Conservation (phyloP, 2,113 vertebrate species). For the Grammomys dolichurus region DNA sequence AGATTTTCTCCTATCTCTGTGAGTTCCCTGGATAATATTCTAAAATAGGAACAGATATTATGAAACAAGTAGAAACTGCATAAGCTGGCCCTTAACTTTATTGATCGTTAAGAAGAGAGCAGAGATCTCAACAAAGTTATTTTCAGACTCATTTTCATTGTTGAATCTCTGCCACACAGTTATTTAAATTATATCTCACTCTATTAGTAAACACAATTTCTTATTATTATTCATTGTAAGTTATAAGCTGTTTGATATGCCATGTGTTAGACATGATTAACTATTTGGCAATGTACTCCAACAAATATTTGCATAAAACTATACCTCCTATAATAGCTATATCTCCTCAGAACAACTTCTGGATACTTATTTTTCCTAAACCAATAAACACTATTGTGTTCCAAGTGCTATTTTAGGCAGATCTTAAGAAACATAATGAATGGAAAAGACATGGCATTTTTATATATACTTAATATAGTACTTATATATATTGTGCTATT, state of each 20-base stretch:
- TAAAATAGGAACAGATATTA: background rate
- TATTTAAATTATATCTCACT: background rate
- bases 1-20: background rate
- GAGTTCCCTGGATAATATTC: background rate
- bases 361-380: constrained; percentile 28
- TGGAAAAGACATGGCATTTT: background rate
- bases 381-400: constrained; percentile 21
- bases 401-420: background rate
- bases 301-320: constrained; percentile 36
- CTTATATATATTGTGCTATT: background rate
- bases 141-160: background rate
- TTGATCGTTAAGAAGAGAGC: background rate
- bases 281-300: constrained; percentile 31
- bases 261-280: constrained; percentile 35
- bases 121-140: background rate
- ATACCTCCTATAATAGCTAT: background rate
- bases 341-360: background rate
- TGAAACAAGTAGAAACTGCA: background rate
- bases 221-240: constrained; percentile 41
- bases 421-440: constrained; percentile 19
- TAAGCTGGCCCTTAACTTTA: background rate
- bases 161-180: background rate
- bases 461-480: background rate
- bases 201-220: constrained; percentile 25
- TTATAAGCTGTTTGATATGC: constrained; percentile 25